Percentiles rank a stretch among this genome's conserved stretches.
Conservation (phyloP, 1,140 invertebrate species). For the Trachymyrmex cornetzi region DNA sequence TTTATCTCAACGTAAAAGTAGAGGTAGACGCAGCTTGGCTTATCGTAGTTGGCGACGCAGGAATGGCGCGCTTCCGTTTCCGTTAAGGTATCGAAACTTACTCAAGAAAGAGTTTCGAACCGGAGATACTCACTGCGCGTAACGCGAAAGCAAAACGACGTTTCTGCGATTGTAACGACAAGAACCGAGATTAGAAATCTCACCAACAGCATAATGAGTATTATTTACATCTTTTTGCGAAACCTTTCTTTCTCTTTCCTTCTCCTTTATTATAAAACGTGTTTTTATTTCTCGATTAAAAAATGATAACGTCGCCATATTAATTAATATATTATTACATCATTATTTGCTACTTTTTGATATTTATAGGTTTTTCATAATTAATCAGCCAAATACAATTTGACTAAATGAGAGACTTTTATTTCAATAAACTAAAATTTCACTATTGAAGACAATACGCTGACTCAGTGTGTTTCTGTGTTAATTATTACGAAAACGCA, state of each 20-base stretch:
- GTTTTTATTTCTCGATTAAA: background rate
- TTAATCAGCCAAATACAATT: background rate
- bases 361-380: background rate
- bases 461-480: background rate
- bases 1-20: conserved; percentile 57
- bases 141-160: conserved; percentile 61
- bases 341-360: background rate
- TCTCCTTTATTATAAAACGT: background rate
- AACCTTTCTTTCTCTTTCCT: background rate
- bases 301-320: background rate
- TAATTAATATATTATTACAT: conserved; percentile 12
- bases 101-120: conserved; percentile 70
- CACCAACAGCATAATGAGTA: background rate
- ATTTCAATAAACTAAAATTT: background rate
- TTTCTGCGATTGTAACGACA: conserved; percentile 20
- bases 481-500: background rate
- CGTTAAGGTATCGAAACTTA: conserved; percentile 69
- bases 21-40: conserved; percentile 58
- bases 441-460: background rate
- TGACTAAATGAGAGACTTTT: background rate
- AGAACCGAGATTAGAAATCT: conserved; percentile 38
- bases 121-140: conserved; percentile 31
- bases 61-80: conserved; percentile 72
- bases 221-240: conserved; percentile 33
- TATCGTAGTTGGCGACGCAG: conserved; percentile 69